A percentile compares a stretch with the other conserved stretches of the same genome.
Evolutionary conservation across 1,140 invertebrate species (phyloP).

Genomic region (Drosophila chauvacae): DNA sequence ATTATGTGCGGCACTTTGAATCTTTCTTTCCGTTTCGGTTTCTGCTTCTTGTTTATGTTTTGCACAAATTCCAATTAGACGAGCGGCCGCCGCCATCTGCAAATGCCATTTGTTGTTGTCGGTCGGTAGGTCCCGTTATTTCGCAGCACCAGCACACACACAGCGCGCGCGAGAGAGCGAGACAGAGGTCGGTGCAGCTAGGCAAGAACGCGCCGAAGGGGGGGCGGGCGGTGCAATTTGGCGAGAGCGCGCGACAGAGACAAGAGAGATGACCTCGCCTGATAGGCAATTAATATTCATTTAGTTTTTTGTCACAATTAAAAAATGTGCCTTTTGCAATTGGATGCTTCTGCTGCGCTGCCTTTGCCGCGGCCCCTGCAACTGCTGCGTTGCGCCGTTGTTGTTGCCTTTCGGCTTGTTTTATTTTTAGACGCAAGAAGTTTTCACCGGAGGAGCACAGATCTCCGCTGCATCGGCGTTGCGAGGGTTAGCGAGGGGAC

Average conservation of each 20-base stretch:
- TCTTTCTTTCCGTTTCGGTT: constrained; percentile 40
- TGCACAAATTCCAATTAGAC: constrained; percentile 77
- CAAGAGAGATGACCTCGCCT: constrained; percentile 57
- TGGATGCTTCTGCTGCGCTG: constrained; percentile 11
- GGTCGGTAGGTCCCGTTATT: constrained; percentile 70
- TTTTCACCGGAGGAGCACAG: constrained; percentile 3
- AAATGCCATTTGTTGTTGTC: constrained; percentile 62
- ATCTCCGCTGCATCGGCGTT: constrained; percentile 6
- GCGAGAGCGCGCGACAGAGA: constrained; percentile 3
- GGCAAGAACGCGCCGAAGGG: neutral
- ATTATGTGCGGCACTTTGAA: constrained; percentile 69
- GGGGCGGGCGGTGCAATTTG: neutral
- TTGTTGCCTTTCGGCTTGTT: constrained; percentile 5
- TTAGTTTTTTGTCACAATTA: constrained; percentile 48
- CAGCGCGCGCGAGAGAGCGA: constrained; percentile 35
- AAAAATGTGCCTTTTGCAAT: constrained; percentile 20
- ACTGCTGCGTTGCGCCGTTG: neutral
- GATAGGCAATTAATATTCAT: constrained; percentile 79
- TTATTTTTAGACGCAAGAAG: constrained; percentile 37
- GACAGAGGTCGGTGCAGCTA: constrained; percentile 6
- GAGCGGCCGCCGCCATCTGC: constrained; percentile 39
- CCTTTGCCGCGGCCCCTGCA: constrained; percentile 16
- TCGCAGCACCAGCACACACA: constrained; percentile 33
- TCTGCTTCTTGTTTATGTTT: constrained; percentile 19
- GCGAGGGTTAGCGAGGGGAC: neutral